A percentile compares a stretch with the other conserved stretches of the same genome.
Conservation (phyloP, 2,113 vertebrate species). For the Uropsilus gracilis region DNA sequence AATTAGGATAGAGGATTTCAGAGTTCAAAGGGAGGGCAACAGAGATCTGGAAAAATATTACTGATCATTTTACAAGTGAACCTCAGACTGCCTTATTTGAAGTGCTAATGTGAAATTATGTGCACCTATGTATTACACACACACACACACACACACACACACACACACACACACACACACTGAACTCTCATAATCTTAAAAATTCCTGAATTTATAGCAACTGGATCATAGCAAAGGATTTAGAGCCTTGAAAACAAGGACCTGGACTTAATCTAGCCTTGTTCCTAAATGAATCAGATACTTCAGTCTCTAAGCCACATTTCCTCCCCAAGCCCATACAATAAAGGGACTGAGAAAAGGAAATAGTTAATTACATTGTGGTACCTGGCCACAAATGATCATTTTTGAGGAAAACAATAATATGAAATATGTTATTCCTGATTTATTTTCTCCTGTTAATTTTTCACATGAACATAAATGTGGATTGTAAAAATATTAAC, state of each 20-base stretch:
- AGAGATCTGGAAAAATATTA: background rate
- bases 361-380: background rate
- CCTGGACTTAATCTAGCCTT: background rate
- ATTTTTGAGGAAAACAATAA: conserved; percentile 38
- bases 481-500: background rate
- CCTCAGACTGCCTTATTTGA: background rate
- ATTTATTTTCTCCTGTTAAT: background rate
- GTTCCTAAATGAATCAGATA: background rate
- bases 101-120: background rate
- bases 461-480: background rate
- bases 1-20: background rate
- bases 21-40: background rate
- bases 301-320: background rate
- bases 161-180: background rate
- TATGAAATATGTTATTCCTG: no score
- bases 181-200: background rate
- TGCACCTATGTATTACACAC: background rate
- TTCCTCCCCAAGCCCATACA: background rate
- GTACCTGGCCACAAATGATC: background rate
- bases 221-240: background rate
- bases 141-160: background rate
- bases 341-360: background rate
- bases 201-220: background rate
- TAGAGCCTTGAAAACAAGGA: background rate
- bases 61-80: background rate